Evolutionary conservation across 1,140 invertebrate species (phyloP).

Genomic region (Zaprionus ghesquierei): DNA sequence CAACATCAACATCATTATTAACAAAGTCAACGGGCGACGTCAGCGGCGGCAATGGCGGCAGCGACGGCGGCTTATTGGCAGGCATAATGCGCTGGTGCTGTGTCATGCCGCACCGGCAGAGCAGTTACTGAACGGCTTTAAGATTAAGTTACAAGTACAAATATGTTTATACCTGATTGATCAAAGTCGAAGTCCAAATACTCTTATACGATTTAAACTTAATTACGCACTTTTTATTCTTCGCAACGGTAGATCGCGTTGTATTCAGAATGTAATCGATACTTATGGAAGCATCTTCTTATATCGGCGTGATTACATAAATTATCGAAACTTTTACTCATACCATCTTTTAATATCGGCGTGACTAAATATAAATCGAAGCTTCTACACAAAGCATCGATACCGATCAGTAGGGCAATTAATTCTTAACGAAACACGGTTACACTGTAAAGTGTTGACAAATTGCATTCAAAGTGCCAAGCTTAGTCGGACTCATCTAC

Average conservation of each 20-base stretch:
- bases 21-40: constrained; percentile 64
- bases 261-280: not conserved
- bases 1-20: constrained; percentile 69
- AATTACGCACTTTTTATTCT: not conserved
- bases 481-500: too few relatives aligned
- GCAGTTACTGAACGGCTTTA: constrained; percentile 18
- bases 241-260: not conserved
- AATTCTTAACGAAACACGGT: not conserved
- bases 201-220: not conserved
- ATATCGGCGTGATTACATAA: not conserved
- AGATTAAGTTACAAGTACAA: constrained; percentile 41
- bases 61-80: constrained; percentile 36
- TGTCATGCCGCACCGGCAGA: constrained; percentile 31
- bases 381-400: not conserved
- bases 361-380: not conserved
- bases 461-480: not conserved
- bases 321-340: not conserved
- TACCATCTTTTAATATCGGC: not conserved
- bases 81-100: constrained; percentile 46
- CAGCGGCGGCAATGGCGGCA: constrained; percentile 7
- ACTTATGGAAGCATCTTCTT: not conserved
- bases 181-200: not conserved
- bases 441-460: not conserved
- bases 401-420: not conserved
- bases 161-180: not conserved